These are phyloP conservation scores for Chaenogobius annularis DNA, from an alignment of 2,113 vertebrate genomes.

Conservation along the genomic window DNA sequence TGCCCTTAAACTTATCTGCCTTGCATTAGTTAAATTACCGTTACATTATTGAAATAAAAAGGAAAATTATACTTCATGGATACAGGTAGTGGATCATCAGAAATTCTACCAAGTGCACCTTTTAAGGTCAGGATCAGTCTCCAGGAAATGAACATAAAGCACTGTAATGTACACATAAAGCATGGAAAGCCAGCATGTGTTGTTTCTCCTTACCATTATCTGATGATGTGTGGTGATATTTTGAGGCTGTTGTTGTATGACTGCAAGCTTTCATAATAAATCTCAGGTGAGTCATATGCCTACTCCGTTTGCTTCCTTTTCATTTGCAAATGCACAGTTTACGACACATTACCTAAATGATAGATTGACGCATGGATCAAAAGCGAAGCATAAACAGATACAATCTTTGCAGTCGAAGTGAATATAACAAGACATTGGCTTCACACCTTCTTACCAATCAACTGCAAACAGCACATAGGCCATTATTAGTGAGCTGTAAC, in stretches of 20 bases:
- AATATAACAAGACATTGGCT: conserved; percentile 21
- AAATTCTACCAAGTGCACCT: too few relatives aligned
- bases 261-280: background rate
- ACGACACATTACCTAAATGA: conserved; percentile 27
- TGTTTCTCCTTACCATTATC: background rate
- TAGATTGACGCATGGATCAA: conserved; percentile 18
- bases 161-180: too few relatives aligned
- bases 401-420: conserved; percentile 24
- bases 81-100: too few relatives aligned
- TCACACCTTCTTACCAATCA: conserved; percentile 44
- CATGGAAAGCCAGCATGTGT: too few relatives aligned
- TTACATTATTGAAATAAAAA: too few relatives aligned
- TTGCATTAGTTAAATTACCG: too few relatives aligned
- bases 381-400: conserved; percentile 14
- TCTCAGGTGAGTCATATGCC: conserved; percentile 4
- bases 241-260: background rate
- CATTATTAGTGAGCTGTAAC: conserved; percentile 46
- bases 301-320: conserved; percentile 6
- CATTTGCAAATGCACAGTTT: conserved; percentile 34
- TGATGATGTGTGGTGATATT: background rate
- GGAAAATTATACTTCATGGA: too few relatives aligned
- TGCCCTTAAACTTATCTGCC: too few relatives aligned
- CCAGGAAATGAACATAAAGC: too few relatives aligned
- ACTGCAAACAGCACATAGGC: conserved; percentile 42
- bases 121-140: too few relatives aligned